Base-by-base conservation (phyloP, 2,797 vertebrate genomes). In the Apogon hyalosoma region DNA sequence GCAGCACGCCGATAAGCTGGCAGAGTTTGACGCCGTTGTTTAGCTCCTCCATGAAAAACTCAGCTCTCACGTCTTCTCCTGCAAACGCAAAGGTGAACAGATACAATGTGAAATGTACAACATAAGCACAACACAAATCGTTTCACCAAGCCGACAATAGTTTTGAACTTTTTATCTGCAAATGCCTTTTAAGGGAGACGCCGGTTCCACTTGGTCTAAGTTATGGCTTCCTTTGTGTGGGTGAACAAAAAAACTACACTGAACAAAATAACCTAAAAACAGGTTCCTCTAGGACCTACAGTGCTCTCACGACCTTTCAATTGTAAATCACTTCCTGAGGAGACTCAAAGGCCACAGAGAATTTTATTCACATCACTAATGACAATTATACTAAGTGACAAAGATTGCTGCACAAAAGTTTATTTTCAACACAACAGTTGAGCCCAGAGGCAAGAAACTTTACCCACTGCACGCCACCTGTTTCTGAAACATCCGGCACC, bases 1-100 rank as follows among this genome's bases (percentile, higher is more conserved):
- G 97, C 85, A 99, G 94, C 68, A 94, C 94, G 4, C 69, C 86
- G 54, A 96, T 92, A 42, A 99, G 90, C 2, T 94, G 94, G 82
- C 98, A 99, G 21, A 99, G 93, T 18, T 96, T 90, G 12, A 95
- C 97, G 0, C 98, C 98, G 59, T 97, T 99, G 83, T 98, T 94
- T 73, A 99, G 94, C 71, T 98, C 96, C 73, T 96, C 93, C 91
- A 99, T 94, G 75, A 99, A 95, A 14, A 82, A 91, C 66, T 99
- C 96, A 0, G 94, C 93, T 80, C 92, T 90, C 53, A 99, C 87
- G 73, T 96, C 93, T 67, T 89, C 88, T 63, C 93, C 98, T 99
- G 87, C 4, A 60, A 28, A 54, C 28, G 43, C 0, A 8, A n/a
- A 24, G 18, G 13, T 7, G 9, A 12, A 39, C 31, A 46, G 0